Conservation (phyloP, 2,888 invertebrate genomes). For the Chironomus riparius region DNA sequence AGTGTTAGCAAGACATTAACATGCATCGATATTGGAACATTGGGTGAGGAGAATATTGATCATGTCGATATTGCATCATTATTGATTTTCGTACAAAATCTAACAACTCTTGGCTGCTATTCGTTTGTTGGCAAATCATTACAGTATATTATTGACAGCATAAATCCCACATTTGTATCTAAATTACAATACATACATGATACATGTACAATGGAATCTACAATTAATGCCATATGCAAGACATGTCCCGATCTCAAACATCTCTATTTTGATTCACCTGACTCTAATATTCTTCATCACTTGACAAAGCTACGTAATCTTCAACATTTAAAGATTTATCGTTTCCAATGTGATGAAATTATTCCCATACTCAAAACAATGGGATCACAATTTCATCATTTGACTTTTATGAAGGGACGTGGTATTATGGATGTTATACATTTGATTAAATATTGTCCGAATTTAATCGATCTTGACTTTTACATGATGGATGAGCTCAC, state of each 20-base stretch:
- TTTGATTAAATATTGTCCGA: slow-evolving; percentile 51
- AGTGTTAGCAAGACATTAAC: slow-evolving; percentile 49
- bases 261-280: slow-evolving; percentile 55
- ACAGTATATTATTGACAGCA: slow-evolving; percentile 46
- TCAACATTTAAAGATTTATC: slow-evolving; percentile 52
- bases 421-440: slow-evolving; percentile 52
- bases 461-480: slow-evolving; percentile 53
- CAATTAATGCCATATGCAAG: slow-evolving; percentile 50
- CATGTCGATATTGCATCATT: slow-evolving; percentile 55
- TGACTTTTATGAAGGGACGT: slow-evolving; percentile 50
- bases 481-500: slow-evolving; percentile 56
- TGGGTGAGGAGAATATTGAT: slow-evolving; percentile 59
- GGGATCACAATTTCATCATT: slow-evolving; percentile 47
- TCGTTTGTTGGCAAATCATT: slow-evolving; percentile 58
- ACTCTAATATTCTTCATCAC: slow-evolving; percentile 46
- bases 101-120: slow-evolving; percentile 56
- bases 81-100: slow-evolving; percentile 53
- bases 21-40: slow-evolving; percentile 58
- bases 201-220: slow-evolving; percentile 50
- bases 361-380: slow-evolving; percentile 48
- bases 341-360: slow-evolving; percentile 53
- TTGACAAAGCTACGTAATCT: slow-evolving; percentile 43
- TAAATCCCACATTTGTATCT: slow-evolving; percentile 50
- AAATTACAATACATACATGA: slow-evolving; percentile 60
- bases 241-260: slow-evolving; percentile 56